These are phyloP conservation scores for Crepidodera aurea DNA, from an alignment of 2,888 invertebrate genomes.

Conservation along the genomic window DNA sequence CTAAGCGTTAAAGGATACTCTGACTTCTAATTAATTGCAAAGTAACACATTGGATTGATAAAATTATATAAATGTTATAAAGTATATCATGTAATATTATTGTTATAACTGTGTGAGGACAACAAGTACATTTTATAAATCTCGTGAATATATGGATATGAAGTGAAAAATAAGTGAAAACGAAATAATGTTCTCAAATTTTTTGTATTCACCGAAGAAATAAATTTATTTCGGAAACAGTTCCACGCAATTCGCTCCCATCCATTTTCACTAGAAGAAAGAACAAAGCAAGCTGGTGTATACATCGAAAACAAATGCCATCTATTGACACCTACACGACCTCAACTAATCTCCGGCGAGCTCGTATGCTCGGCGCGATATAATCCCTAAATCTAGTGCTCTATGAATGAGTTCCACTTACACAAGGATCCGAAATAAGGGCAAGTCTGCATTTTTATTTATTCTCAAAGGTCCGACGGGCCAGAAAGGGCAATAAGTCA, in stretches of 20 bases:
- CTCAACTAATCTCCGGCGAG: constrained; percentile 33
- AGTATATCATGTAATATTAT: too few relatives aligned
- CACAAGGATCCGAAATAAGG: constrained; percentile 26
- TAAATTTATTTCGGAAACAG: background rate
- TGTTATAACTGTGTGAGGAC: too few relatives aligned
- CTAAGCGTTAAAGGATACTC: too few relatives aligned
- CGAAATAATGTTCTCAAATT: background rate
- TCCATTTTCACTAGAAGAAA: constrained; percentile 1
- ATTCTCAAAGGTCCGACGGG: constrained; percentile 28
- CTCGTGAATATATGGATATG: too few relatives aligned
- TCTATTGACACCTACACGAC: constrained; percentile 36
- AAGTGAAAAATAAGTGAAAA: too few relatives aligned
- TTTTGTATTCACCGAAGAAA: background rate
- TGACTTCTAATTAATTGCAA: too few relatives aligned
- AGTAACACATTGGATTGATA: too few relatives aligned
- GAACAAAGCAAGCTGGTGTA: constrained; percentile 14
- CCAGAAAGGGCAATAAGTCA: constrained; percentile 34
- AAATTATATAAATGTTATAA: too few relatives aligned
- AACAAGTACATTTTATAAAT: too few relatives aligned
- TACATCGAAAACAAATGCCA: constrained; percentile 32
- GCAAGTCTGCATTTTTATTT: constrained; percentile 31
- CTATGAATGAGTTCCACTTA: constrained; percentile 31
- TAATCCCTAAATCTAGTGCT: constrained; percentile 33
- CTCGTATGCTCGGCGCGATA: constrained; percentile 30
- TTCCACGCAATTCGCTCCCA: background rate